Evolutionary conservation across 2,888 invertebrate genomes (phyloP).

Genomic region (Lepidocyrtoides sp.): DNA sequence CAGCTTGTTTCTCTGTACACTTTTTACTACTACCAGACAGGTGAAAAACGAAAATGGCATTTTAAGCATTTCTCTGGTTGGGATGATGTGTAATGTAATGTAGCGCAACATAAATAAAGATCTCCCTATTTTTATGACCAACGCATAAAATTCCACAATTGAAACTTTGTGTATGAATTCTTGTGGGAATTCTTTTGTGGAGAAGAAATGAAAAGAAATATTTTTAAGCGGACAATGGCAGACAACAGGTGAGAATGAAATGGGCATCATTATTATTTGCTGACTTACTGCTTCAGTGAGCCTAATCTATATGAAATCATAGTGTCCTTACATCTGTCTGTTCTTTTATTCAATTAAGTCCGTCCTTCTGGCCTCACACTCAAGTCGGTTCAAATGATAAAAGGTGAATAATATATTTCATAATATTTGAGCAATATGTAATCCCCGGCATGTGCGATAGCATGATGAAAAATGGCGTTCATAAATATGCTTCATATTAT

Average conservation of each 20-base stretch:
- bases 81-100: not conserved
- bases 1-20: not conserved
- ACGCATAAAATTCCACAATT: constrained; percentile 20
- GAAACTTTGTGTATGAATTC: constrained; percentile 6
- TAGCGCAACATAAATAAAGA: not conserved
- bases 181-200: not conserved
- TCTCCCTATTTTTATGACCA: constrained; percentile 18
- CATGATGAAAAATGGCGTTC: no score
- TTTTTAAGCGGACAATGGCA: constrained; percentile 10
- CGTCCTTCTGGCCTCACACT: no score
- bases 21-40: not conserved
- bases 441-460: no score
- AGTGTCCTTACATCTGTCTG: not conserved
- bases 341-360: no score
- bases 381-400: no score
- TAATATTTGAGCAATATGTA: no score
- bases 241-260: constrained; percentile 70
- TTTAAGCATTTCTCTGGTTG: not conserved
- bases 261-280: constrained; percentile 55
- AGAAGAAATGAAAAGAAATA: not conserved
- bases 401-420: no score
- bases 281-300: not conserved
- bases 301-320: not conserved
- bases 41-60: not conserved
- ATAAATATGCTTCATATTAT: no score